These are phyloP conservation scores for Regulus satrapa DNA, from an alignment of 2,113 vertebrate genomes.

Conservation along the genomic window DNA sequence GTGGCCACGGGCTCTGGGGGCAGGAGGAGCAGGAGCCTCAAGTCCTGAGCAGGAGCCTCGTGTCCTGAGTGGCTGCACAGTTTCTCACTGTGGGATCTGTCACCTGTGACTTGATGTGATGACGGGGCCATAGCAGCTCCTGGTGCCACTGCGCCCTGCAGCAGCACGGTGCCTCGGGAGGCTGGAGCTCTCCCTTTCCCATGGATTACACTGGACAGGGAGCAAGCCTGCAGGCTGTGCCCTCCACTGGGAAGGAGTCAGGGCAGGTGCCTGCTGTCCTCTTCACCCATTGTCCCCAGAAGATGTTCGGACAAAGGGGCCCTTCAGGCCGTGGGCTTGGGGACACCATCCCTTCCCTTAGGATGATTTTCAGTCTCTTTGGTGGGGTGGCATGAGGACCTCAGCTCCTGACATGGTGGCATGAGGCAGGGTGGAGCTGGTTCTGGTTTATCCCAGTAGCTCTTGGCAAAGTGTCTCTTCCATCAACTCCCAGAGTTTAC, in stretches of 20 bases:
- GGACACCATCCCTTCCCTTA: background rate
- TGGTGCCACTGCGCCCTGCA: background rate
- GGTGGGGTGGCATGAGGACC: background rate
- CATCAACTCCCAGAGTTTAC: background rate
- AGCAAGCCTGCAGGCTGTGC: background rate
- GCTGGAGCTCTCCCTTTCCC: background rate
- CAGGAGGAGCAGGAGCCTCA: background rate
- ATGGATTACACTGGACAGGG: background rate
- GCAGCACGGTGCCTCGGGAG: background rate
- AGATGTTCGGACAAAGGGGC: background rate
- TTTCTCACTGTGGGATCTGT: background rate
- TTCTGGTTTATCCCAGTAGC: background rate
- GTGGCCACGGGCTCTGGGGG: background rate
- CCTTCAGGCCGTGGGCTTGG: background rate
- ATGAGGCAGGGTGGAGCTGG: background rate
- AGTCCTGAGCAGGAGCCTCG: background rate
- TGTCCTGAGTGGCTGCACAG: background rate
- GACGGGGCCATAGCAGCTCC: rapidly evolving
- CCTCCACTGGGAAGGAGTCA: rapidly evolving
- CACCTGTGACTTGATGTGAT: background rate
- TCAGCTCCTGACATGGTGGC: rapidly evolving
- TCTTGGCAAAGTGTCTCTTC: background rate
- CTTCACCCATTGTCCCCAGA: background rate
- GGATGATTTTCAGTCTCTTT: background rate
- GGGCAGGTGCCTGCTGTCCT: background rate